Percentiles rank a stretch among this genome's conserved stretches.
These are phyloP conservation scores for Heteromormyrus szaboi DNA, from an alignment of 2,797 vertebrate species.

Conservation along the genomic window DNA sequence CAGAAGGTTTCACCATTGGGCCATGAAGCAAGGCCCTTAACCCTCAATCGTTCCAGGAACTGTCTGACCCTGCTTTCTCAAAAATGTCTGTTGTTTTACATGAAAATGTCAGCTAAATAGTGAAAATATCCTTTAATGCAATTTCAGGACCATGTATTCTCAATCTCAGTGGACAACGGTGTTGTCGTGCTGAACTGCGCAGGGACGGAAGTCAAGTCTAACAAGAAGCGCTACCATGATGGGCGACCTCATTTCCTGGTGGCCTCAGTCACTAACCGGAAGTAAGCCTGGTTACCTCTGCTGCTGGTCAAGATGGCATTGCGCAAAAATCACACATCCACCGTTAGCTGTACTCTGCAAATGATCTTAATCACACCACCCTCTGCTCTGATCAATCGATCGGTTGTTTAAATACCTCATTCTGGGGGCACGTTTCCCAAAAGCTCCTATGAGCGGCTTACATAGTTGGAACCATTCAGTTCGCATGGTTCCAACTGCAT, in stretches of 20 bases:
- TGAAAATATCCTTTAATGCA: neutral
- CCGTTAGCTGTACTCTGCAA: neutral
- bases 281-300: slow-evolving; percentile 56
- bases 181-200: slow-evolving; percentile 75
- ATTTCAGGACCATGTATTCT: slow-evolving; percentile 75
- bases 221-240: slow-evolving; percentile 77
- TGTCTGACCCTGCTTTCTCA: neutral
- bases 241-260: slow-evolving; percentile 82
- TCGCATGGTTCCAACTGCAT: neutral
- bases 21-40: neutral
- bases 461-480: neutral
- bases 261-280: slow-evolving; percentile 70
- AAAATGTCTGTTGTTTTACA: neutral
- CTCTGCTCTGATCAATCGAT: neutral
- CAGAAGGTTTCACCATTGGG: neutral
- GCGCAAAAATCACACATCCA: neutral
- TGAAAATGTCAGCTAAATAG: neutral
- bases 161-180: slow-evolving; percentile 82
- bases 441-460: neutral
- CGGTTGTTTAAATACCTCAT: neutral
- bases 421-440: neutral
- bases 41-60: neutral
- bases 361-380: neutral
- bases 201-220: slow-evolving; percentile 73
- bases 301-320: neutral